Conservation (phyloP, 1,140 invertebrate genomes). For the Drosophila sturtevanti region DNA sequence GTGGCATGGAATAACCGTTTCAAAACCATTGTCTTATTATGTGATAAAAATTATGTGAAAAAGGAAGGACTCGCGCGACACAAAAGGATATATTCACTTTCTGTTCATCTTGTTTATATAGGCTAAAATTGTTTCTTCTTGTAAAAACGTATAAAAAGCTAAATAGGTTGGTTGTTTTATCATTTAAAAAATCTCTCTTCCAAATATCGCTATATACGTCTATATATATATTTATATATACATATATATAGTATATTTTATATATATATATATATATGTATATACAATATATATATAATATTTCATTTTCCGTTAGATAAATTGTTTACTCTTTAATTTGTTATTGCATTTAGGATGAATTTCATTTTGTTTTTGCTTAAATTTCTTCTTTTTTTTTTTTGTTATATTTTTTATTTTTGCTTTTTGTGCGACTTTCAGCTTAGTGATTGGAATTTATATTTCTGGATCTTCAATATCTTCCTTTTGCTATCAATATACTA, state of each 20-base stretch:
- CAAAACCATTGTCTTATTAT: conserved; percentile 26
- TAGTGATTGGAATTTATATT: conserved; percentile 19
- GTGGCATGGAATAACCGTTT: conserved; percentile 4
- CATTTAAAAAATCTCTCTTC: conserved; percentile 61
- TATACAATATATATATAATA: conserved; percentile 35
- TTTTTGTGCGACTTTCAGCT: conserved; percentile 48
- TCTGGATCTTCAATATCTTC: conserved; percentile 45
- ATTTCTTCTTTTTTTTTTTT: background rate
- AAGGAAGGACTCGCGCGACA: conserved; percentile 77
- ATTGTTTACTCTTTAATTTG: conserved; percentile 19
- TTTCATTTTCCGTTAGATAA: conserved; percentile 18
- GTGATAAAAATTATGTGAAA: conserved; percentile 34
- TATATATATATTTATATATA: conserved; percentile 30
- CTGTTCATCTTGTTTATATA: conserved; percentile 56
- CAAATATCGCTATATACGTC: conserved; percentile 39
- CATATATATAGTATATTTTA: conserved; percentile 17
- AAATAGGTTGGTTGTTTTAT: conserved; percentile 61
- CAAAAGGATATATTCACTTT: conserved; percentile 28
- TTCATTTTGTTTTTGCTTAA: background rate
- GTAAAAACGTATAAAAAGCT: conserved; percentile 81
- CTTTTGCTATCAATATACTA: background rate
- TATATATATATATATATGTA: conserved; percentile 32
- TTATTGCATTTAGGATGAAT: conserved; percentile 27
- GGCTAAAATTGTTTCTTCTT: conserved; percentile 50
- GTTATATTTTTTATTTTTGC: background rate